Conservation (phyloP, 1,140 invertebrate genomes). For the Achatina immaculata region DNA sequence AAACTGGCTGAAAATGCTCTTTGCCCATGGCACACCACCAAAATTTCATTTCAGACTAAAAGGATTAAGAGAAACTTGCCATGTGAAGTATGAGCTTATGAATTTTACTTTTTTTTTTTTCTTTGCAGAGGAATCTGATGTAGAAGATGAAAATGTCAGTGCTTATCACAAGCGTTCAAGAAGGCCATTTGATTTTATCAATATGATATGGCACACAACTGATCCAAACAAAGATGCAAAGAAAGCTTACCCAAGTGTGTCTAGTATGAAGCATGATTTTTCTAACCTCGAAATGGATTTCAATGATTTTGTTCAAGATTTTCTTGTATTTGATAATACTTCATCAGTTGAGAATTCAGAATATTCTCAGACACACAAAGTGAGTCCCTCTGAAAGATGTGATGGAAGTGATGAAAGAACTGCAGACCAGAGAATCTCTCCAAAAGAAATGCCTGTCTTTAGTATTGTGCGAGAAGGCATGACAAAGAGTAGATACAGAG, state of each 20-base stretch:
- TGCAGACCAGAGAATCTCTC: neutral
- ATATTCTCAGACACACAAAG: neutral
- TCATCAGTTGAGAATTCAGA: neutral
- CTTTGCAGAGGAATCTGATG: no score
- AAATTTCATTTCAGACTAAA: no score
- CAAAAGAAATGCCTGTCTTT: neutral
- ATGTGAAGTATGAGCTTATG: no score
- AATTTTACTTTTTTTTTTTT: no score
- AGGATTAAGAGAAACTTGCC: no score
- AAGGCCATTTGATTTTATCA: neutral
- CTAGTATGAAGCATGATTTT: neutral
- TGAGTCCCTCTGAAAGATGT: neutral
- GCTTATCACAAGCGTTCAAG: neutral
- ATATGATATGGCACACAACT: neutral
- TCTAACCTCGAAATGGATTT: neutral
- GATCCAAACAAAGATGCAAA: neutral
- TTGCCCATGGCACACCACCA: no score
- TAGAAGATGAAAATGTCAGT: slow-evolving; percentile 11
- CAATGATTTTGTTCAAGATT: neutral
- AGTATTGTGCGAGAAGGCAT: neutral
- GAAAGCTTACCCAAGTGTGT: neutral
- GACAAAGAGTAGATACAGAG: neutral
- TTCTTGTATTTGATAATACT: neutral
- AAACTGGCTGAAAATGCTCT: no score
- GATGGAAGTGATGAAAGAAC: neutral